Percentiles rank a stretch among this genome's conserved stretches.
Evolutionary conservation across 2,113 vertebrate genomes (phyloP).

Genomic region (Caranx ignobilis): DNA sequence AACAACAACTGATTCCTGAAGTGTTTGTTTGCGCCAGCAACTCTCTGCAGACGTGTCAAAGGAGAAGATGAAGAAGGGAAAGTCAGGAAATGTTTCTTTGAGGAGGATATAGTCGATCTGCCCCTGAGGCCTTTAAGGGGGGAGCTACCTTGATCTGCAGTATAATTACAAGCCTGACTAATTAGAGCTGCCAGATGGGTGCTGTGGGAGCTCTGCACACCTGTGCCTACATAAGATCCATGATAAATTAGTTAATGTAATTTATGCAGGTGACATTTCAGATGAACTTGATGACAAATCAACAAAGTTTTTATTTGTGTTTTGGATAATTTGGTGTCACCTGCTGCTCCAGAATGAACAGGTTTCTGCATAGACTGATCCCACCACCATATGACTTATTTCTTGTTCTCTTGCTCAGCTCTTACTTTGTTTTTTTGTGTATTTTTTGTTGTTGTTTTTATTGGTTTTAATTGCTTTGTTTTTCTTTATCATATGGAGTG

Average conservation of each 20-base stretch:
- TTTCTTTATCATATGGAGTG: too few relatives aligned
- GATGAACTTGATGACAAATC: conserved; percentile 19
- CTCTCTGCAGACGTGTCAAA: conserved; percentile 33
- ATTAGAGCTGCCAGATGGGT: conserved; percentile 47
- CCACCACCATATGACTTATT: too few relatives aligned
- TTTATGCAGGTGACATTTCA: conserved; percentile 21
- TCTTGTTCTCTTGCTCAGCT: too few relatives aligned
- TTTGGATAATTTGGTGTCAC: conserved; percentile 1
- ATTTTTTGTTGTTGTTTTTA: too few relatives aligned
- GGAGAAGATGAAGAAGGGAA: background rate
- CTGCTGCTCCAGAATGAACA: background rate
- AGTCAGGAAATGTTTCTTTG: conserved; percentile 3
- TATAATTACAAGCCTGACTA: conserved; percentile 38
- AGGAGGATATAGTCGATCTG: conserved; percentile 10
- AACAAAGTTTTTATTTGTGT: conserved; percentile 2
- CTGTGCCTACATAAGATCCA: conserved; percentile 27
- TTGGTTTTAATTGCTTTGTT: too few relatives aligned
- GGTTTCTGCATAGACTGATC: background rate
- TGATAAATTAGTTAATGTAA: conserved; percentile 22
- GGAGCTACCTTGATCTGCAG: conserved; percentile 24
- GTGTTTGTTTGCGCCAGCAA: conserved; percentile 50
- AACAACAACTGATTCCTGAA: conserved; percentile 38
- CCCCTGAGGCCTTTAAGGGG: background rate
- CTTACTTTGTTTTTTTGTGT: too few relatives aligned
- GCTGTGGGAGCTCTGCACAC: conserved; percentile 31